A percentile compares a stretch with the other conserved stretches of the same genome.
Evolutionary conservation across 2,888 invertebrate species (phyloP).

Genomic region (Meiosimyza platycephala): DNA sequence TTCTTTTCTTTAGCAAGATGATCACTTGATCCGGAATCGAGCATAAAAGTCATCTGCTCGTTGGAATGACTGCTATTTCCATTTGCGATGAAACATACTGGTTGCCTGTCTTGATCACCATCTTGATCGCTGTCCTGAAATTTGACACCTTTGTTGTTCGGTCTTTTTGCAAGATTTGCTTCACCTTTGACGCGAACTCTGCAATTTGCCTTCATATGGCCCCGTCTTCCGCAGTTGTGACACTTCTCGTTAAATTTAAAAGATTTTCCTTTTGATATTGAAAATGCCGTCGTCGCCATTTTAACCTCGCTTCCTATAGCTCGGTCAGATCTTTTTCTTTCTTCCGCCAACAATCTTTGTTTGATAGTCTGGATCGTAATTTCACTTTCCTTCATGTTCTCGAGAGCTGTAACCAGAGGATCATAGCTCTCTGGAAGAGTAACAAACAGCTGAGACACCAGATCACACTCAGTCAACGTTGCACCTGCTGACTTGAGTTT

Average conservation of each 20-base stretch:
- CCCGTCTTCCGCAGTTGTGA: not conserved
- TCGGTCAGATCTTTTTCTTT: not conserved
- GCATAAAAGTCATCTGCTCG: not conserved
- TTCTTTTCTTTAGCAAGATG: slow-evolving; percentile 8
- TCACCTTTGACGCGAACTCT: not conserved
- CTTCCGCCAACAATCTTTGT: not conserved
- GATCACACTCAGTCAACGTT: not conserved
- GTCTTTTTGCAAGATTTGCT: no score
- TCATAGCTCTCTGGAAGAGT: slow-evolving; percentile 3
- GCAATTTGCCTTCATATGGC: not conserved
- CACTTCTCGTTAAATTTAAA: no score
- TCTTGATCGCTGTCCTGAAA: not conserved
- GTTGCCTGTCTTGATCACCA: no score
- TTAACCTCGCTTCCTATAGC: not conserved
- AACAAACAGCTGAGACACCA: not conserved
- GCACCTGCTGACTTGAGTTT: not conserved
- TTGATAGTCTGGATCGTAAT: not conserved
- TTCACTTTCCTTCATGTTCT: not conserved
- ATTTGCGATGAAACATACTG: not conserved
- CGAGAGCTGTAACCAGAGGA: not conserved
- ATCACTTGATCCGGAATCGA: slow-evolving; percentile 15
- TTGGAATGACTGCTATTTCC: not conserved
- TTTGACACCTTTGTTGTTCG: not conserved
- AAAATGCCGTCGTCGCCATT: not conserved
- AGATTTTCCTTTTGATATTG: not conserved